Evolutionary conservation across 2,113 vertebrate species (phyloP).

Genomic region (Puntigrus tetrazona): DNA sequence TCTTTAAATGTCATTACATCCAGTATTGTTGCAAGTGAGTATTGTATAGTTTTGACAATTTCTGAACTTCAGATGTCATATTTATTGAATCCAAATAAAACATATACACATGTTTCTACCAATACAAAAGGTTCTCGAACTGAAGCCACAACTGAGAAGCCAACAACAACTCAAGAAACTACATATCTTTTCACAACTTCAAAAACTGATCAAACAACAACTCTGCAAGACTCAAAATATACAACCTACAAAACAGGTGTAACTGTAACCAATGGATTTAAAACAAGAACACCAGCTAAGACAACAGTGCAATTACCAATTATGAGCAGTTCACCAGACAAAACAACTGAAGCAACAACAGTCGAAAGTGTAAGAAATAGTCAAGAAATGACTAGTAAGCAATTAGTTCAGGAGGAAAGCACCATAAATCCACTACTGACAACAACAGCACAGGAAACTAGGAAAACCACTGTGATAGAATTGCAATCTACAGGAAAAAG

Average conservation of each 20-base stretch:
- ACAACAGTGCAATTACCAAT: no score
- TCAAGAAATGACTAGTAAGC: no score
- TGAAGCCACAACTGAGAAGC: not conserved
- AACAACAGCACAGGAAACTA: not conserved
- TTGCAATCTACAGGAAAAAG: not conserved
- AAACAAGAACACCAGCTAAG: no score
- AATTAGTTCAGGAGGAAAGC: no score
- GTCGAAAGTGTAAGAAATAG: no score
- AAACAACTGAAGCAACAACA: not conserved
- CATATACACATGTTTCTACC: not conserved
- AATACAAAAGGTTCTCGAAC: not conserved
- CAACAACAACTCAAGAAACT: not conserved
- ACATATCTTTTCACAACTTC: not conserved
- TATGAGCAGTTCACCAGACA: no score
- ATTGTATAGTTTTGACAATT: not conserved
- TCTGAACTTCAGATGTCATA: no score
- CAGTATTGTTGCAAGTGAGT: not conserved
- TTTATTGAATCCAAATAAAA: no score
- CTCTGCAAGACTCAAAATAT: not conserved
- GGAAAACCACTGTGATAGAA: no score
- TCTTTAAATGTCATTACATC: not conserved
- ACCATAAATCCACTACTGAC: not conserved
- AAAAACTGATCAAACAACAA: not conserved
- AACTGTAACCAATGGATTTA: no score
- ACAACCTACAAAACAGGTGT: not conserved